A percentile compares a stretch with the other conserved stretches of the same genome.
These are phyloP conservation scores for Tenthredo distinguenda DNA, from an alignment of 2,888 invertebrate genomes.

Conservation along the genomic window DNA sequence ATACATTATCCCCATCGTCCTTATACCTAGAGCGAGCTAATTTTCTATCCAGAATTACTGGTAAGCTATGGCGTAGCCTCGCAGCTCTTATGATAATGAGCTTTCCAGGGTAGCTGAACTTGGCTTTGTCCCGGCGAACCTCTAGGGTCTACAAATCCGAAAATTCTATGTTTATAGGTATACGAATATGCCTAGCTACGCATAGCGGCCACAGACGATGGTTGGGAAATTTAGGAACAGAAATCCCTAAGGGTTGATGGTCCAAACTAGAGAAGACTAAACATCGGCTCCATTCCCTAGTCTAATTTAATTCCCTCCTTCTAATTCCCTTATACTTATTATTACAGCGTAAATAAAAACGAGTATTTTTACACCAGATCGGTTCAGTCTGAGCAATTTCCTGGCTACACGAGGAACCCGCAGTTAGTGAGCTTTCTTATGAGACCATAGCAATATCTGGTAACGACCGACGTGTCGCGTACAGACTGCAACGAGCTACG, in stretches of 20 bases:
- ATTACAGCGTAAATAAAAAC: neutral
- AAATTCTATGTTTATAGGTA: slow-evolving; percentile 11
- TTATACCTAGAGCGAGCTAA: neutral
- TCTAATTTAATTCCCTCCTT: neutral
- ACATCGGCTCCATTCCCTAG: neutral
- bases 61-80: neutral
- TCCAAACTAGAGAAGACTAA: neutral
- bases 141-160: slow-evolving; percentile 21
- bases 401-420: neutral
- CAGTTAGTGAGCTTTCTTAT: slow-evolving; percentile 45
- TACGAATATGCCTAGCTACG: neutral
- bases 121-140: neutral
- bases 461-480: slow-evolving; percentile 36
- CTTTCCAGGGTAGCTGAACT: slow-evolving; percentile 31
- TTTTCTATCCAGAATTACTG: slow-evolving; percentile 12
- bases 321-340: neutral
- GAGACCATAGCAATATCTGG: slow-evolving; percentile 44
- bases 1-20: neutral
- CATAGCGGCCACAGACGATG: neutral
- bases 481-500: slow-evolving; percentile 24
- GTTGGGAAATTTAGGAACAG: neutral
- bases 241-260: neutral
- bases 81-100: slow-evolving; percentile 33
- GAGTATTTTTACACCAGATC: neutral
- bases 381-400: neutral